phyloP scores from a whole-genome alignment of 2,888 invertebrate species.

The Nymphalis urticae region DNA sequence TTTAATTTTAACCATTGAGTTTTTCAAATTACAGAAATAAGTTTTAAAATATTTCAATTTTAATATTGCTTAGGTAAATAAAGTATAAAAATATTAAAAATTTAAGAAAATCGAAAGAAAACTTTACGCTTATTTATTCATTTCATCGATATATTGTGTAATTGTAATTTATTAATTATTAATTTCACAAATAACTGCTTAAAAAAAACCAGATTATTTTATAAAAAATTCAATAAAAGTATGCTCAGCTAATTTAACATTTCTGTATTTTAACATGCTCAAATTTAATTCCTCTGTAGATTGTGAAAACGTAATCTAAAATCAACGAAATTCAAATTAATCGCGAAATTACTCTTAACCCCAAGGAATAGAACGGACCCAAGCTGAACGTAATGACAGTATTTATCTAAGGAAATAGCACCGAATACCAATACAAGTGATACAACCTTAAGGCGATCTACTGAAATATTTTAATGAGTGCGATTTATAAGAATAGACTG shows the following conservation, averaged over 20 bases:
- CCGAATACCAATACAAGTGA: not conserved
- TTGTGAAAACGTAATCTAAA: not conserved
- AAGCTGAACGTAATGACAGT: constrained; percentile 6
- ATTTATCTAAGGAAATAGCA: not conserved
- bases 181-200: too few species aligned
- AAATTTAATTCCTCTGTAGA: not conserved
- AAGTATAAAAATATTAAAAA: too few species aligned
- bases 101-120: too few species aligned
- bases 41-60: too few species aligned
- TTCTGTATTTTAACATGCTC: not conserved
- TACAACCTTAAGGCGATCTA: not conserved
- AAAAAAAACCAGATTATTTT: too few species aligned
- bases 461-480: constrained; percentile 6
- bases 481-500: constrained; percentile 1
- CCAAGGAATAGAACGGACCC: not conserved
- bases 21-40: too few species aligned
- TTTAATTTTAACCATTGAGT: too few species aligned
- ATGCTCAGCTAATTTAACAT: not conserved
- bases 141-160: too few species aligned
- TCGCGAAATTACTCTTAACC: not conserved
- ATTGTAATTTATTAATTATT: too few species aligned
- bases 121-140: too few species aligned
- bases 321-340: constrained; percentile 1
- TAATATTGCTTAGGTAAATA: too few species aligned
- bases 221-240: too few species aligned